Evolutionary conservation across 2,888 invertebrate genomes (phyloP), one percentile per base, ranked within the genome.

Genomic region (Aleiodes leptofemur): DNA sequence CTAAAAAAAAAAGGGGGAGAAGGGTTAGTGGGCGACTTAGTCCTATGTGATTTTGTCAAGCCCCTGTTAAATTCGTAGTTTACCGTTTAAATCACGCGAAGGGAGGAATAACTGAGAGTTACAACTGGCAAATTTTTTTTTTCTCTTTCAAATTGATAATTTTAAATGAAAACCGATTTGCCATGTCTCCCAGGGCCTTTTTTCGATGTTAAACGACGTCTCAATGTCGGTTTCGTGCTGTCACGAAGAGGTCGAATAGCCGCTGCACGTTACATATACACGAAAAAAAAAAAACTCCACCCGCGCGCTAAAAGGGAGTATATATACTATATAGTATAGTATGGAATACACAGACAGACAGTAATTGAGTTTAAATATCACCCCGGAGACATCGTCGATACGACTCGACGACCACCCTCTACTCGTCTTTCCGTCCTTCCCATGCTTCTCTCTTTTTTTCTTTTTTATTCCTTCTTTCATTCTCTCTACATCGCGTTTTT

Each of bases 351-450:
- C 72, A 48, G 68, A 14, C 34, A 57, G 31, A 73, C 68, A 57
- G 57, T 73, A 73, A 73, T 73, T 73, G 68, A 68, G 68, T 69
- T 73, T 57, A 50, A 73, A 68, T 73, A 66, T 31, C 48, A 73
- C 68, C 56, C 48, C 16, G 23, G 50, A 50, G 57, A 68, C 66
- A 73, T 69, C 55, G 66, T 14, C 73, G 48, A 73, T 68, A 68
- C 50, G 68, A 68, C 51, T 68, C 68, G 68, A 34, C 68, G 68
- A 51, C 51, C 51, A 68, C 68, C 68, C 68, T 68, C 68, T 29
- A 48, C 64, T 64, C 64, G 16, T 64, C 64, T 64, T 48, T 64
- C 43, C 16, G 14, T 50, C 29, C 7, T 6, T 29, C 2, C 23
- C 16, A 38, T 57, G 14, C 16, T 9, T 31, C 16, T 50, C 34